A percentile compares a stretch with the other conserved stretches of the same genome.
Evolutionary conservation across 2,113 vertebrate species (phyloP).

Genomic region (Oxygymnocypris stewartii): DNA sequence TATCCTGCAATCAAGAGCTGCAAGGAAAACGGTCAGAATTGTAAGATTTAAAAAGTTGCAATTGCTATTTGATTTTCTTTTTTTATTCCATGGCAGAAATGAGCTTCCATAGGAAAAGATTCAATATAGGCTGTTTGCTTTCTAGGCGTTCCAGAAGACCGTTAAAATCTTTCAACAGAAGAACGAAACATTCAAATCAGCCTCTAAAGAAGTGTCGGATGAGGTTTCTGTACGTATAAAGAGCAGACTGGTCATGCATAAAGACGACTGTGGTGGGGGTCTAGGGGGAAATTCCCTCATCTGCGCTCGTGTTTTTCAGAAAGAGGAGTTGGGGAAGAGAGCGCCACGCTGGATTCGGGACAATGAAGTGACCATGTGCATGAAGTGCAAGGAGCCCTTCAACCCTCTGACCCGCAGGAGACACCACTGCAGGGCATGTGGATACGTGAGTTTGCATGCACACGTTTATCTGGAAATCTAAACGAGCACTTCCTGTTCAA

Average conservation of each 20-base stretch:
- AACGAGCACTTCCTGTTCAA: neutral
- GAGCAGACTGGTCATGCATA: neutral
- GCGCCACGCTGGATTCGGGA: slow-evolving; percentile 94
- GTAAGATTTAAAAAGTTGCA: neutral
- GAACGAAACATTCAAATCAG: slow-evolving; percentile 87
- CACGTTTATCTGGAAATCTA: neutral
- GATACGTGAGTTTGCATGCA: slow-evolving; percentile 78
- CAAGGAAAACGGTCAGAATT: neutral
- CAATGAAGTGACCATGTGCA: slow-evolving; percentile 92
- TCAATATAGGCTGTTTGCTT: neutral
- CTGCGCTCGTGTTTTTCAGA: slow-evolving; percentile 64
- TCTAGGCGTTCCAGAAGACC: slow-evolving; percentile 83
- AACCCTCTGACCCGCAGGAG: slow-evolving; percentile 86
- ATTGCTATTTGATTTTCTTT: neutral
- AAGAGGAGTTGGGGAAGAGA: slow-evolving; percentile 84
- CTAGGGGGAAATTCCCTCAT: neutral
- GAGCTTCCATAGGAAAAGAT: neutral
- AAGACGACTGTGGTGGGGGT: neutral
- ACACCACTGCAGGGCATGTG: slow-evolving; percentile 92
- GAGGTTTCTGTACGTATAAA: slow-evolving; percentile 83
- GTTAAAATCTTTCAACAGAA: slow-evolving; percentile 87
- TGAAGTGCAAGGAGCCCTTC: slow-evolving; percentile 91
- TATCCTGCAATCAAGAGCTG: too few relatives aligned
- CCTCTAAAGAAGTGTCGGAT: slow-evolving; percentile 81
- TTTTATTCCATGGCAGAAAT: neutral